Evolutionary conservation across 2,888 invertebrate species (phyloP).

Genomic region (Erebia palarica): DNA sequence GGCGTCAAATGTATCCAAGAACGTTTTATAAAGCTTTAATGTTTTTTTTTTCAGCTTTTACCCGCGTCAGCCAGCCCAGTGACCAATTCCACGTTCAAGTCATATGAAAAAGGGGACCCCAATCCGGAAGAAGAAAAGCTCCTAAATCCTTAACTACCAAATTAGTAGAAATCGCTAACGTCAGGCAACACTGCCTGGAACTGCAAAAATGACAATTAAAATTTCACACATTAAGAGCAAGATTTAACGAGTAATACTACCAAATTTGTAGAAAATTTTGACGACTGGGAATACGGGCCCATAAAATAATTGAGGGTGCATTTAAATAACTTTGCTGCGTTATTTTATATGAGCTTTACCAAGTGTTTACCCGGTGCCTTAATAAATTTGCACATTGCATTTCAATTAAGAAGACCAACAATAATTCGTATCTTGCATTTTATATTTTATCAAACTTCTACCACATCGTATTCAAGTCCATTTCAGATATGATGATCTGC

Average conservation of each 20-base stretch:
- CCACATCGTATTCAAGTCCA: too few species aligned
- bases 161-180: conserved; percentile 45
- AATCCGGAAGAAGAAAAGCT: conserved; percentile 68
- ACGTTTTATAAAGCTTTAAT: neutral
- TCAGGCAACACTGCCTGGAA: conserved; percentile 38
- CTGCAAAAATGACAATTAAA: conserved; percentile 23
- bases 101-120: conserved; percentile 46
- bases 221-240: neutral
- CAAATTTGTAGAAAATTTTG: neutral
- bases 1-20: neutral
- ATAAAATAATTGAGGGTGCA: neutral
- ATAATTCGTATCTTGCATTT: too few species aligned
- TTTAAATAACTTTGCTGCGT: neutral
- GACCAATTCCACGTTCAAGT: conserved; percentile 61
- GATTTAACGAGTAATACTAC: neutral
- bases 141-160: conserved; percentile 59
- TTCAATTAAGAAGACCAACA: too few species aligned
- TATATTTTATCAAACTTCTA: too few species aligned
- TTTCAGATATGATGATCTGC: too few species aligned
- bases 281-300: neutral
- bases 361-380: too few species aligned
- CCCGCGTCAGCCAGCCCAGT: conserved; percentile 61
- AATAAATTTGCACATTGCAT: too few species aligned
- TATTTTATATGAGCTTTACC: too few species aligned
- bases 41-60: conserved; percentile 49